These are phyloP conservation scores for Propithecus deckenii DNA, from an alignment of 2,797 vertebrate genomes.

Conservation along the genomic window DNA sequence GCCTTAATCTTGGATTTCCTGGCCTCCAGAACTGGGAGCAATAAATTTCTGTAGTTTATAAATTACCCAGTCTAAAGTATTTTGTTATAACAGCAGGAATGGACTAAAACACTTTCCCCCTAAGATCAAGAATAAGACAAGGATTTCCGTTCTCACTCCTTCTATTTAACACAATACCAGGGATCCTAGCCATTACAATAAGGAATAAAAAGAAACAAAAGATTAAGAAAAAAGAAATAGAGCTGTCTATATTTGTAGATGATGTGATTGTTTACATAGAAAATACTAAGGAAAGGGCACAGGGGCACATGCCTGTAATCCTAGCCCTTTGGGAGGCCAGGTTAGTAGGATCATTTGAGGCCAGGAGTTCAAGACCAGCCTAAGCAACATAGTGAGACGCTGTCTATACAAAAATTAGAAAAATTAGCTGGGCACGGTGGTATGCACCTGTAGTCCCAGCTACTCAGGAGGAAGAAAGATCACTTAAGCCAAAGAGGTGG, in stretches of 20 bases:
- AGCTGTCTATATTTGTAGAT: neutral
- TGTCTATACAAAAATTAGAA: too few relatives aligned
- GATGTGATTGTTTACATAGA: neutral
- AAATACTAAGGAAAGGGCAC: neutral
- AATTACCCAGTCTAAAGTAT: neutral
- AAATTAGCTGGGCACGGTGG: neutral
- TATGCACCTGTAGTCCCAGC: neutral
- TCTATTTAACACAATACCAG: neutral
- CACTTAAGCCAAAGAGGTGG: neutral
- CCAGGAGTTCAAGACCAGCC: too few relatives aligned
- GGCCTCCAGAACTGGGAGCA: neutral
- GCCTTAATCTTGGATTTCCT: neutral
- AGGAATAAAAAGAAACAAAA: conserved; percentile 15
- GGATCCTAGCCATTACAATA: neutral
- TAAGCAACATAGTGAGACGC: too few relatives aligned
- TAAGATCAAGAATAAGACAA: neutral
- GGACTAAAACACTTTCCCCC: neutral
- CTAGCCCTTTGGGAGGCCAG: too few relatives aligned
- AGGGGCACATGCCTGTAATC: too few relatives aligned
- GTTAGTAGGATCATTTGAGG: too few relatives aligned
- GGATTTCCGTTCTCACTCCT: neutral
- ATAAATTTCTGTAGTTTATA: neutral
- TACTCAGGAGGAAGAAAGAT: neutral
- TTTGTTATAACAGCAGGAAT: neutral
- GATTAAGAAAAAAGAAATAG: neutral